Base-by-base conservation (phyloP, 1,140 invertebrate genomes). In the Dendroctonus ponderosae region DNA sequence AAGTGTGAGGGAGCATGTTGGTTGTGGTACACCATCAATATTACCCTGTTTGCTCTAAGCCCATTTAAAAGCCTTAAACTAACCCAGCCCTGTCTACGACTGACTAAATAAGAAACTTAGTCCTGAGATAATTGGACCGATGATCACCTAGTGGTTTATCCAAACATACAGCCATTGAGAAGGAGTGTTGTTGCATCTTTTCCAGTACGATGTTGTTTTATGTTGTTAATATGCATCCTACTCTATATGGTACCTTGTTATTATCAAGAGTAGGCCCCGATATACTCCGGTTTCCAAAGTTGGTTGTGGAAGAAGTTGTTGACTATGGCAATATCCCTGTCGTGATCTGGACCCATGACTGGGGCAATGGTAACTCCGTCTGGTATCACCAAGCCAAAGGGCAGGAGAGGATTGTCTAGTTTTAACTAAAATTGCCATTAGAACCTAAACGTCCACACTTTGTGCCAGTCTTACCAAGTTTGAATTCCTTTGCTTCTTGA, bases 261-360 rank as follows among this genome's bases (percentile, higher is more conserved):
- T 56, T 43, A 67, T 78, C 76, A 79, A 65, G 78, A 77, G 67
- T 75, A 75, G 26, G 77, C 74, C 46, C 77, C 77, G 46, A 83
- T 83, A 65, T 83, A 82, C 71, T 84, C 83, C 26, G 82, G 82
- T 75, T 83, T 83, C 83, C 83, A 84, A 39, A 84, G 73, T 72
- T 84, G 83, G 73, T 84, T 82, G 39, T 77, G 77, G 74, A 84
- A 84, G 71, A 84, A 84, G 67, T 82, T 81, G 67, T 82, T 80
- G 15, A 84, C 82, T 63, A 83, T 79, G 39, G 79, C 79, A 38
- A 82, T 78, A 66, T 82, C 80, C 49, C 78, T 72, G 68, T 80
- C 76, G 67, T 79, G 78, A 62, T 80, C 79, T 12, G 76, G 70
- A 0, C 72, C 73, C 7, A 74, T 79, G 0, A 81, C 76, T 11